A percentile compares a stretch with the other conserved stretches of the same genome.
Evolutionary conservation across 2,797 vertebrate species (phyloP).

Genomic region (Rhinogobio ventralis): DNA sequence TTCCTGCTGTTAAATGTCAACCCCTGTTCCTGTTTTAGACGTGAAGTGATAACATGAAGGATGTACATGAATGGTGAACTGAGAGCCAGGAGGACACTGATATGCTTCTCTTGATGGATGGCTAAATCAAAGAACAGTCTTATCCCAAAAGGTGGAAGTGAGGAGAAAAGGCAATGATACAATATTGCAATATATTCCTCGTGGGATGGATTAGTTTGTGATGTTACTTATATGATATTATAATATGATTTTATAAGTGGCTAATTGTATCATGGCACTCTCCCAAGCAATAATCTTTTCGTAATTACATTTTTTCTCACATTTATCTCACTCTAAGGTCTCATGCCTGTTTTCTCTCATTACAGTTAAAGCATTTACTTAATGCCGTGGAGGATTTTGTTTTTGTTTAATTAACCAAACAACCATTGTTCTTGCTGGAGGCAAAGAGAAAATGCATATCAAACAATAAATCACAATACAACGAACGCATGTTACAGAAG

Average conservation of each 20-base stretch:
- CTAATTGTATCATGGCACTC: conserved; percentile 31
- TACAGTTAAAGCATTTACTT: conserved; percentile 49
- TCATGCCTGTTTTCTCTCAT: conserved; percentile 38
- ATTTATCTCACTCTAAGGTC: conserved; percentile 30
- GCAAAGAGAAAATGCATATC: conserved; percentile 48
- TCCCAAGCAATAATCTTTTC: conserved; percentile 39
- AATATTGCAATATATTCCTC: conserved; percentile 22
- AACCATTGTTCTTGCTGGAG: conserved; percentile 37
- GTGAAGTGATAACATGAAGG: conserved; percentile 13
- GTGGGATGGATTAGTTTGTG: background rate
- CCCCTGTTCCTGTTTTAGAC: conserved; percentile 7
- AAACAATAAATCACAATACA: conserved; percentile 49
- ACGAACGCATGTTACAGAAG: conserved; percentile 44
- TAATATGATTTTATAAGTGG: conserved; percentile 35
- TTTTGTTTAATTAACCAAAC: conserved; percentile 52
- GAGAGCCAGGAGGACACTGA: background rate
- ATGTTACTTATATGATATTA: conserved; percentile 39
- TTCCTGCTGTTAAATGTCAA: conserved; percentile 5
- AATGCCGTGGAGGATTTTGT: conserved; percentile 34
- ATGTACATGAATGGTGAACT: conserved; percentile 2
- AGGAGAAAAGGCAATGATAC: conserved; percentile 7
- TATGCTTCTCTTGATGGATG: conserved; percentile 25
- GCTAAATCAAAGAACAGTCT: conserved; percentile 8
- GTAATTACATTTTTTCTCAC: conserved; percentile 29
- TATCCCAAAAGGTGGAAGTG: conserved; percentile 3